Conservation (phyloP, 2,797 vertebrate species). For the Molossus molossus region DNA sequence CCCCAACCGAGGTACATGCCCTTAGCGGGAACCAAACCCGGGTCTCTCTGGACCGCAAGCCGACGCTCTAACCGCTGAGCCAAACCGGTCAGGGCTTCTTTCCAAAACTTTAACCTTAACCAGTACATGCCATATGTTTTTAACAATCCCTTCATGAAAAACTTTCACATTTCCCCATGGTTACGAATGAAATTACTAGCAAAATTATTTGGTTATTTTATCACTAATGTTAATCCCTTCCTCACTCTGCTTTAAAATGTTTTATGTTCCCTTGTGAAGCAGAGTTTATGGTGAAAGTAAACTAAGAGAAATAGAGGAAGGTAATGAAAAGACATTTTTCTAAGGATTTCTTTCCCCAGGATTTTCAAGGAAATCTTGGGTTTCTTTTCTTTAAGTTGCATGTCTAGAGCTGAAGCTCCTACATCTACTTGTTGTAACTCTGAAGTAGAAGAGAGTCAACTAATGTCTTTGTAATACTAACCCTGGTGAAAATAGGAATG, state of each 20-base stretch:
- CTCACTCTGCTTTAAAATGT: neutral
- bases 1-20: too few relatives aligned
- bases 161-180: neutral
- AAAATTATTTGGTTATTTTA: constrained; percentile 2
- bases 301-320: neutral
- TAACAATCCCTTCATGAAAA: constrained; percentile 3
- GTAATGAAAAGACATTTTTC: constrained; percentile 53
- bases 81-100: neutral
- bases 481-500: neutral
- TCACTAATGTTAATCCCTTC: neutral
- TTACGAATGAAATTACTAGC: constrained; percentile 9
- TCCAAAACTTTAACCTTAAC: constrained; percentile 48
- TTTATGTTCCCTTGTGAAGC: neutral
- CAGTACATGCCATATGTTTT: constrained; percentile 21
- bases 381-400: constrained; percentile 12
- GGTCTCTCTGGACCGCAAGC: too few relatives aligned
- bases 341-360: neutral
- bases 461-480: neutral
- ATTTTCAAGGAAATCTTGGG: constrained; percentile 15
- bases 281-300: constrained; percentile 17
- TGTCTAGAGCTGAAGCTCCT: neutral
- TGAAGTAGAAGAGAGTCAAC: neutral
- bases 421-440: neutral
- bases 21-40: too few relatives aligned
- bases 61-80: too few relatives aligned